Percentiles rank a stretch among this genome's conserved stretches.
Conservation (phyloP, 2,113 vertebrate genomes). For the Butastur rufipennis region DNA sequence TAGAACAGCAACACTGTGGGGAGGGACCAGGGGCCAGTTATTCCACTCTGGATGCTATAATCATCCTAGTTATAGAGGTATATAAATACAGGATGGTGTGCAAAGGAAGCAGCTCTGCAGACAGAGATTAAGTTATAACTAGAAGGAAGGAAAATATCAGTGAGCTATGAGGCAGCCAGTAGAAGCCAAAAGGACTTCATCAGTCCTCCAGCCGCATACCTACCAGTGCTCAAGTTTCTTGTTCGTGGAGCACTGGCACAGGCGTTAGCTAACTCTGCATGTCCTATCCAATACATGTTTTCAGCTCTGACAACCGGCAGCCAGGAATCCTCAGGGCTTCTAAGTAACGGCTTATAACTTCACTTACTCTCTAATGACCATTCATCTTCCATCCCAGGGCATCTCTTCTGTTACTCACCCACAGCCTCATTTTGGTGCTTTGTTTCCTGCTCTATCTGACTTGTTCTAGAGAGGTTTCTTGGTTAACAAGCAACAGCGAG, state of each 20-base stretch:
- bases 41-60: background rate
- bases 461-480: background rate
- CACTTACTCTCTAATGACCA: background rate
- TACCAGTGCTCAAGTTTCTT: background rate
- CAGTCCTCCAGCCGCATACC: background rate
- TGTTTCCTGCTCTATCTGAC: background rate
- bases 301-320: background rate
- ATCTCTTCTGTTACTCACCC: background rate
- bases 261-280: background rate
- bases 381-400: background rate
- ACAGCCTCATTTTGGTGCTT: background rate
- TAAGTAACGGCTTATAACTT: background rate
- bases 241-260: background rate
- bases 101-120: background rate
- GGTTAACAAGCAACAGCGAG: background rate
- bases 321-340: background rate
- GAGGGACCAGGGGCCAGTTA: background rate
- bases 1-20: background rate
- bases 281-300: background rate
- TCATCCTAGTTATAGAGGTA: background rate
- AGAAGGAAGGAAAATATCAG: background rate
- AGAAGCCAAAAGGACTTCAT: background rate
- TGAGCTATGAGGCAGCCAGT: background rate
- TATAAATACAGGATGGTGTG: background rate
- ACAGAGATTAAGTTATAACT: background rate